These are phyloP conservation scores for Petrocephalus microphthalmus DNA, from an alignment of 2,113 vertebrate genomes.

Conservation along the genomic window DNA sequence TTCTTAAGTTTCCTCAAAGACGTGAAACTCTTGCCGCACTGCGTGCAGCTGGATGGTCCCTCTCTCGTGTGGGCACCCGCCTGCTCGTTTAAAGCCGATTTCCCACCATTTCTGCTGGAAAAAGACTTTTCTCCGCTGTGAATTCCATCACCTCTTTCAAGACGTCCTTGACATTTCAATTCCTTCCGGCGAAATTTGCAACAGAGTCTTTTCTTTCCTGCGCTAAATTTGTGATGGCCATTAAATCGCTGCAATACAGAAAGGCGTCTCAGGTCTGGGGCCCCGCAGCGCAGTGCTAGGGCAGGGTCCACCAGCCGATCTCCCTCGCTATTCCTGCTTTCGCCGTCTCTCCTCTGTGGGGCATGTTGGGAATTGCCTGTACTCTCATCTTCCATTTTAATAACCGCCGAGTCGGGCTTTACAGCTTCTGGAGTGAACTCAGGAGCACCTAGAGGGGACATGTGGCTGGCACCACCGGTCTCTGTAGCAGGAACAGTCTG, in stretches of 20 bases:
- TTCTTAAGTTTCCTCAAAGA: neutral
- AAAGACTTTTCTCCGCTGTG: neutral
- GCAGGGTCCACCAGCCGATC: neutral
- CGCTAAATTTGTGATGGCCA: neutral
- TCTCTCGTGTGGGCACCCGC: neutral
- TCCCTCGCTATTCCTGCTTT: neutral
- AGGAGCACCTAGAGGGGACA: neutral
- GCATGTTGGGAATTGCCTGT: neutral
- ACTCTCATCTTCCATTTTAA: neutral
- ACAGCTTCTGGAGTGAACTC: neutral
- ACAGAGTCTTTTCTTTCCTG: neutral
- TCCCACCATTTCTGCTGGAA: neutral
- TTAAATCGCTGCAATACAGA: neutral
- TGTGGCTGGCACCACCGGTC: neutral
- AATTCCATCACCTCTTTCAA: neutral
- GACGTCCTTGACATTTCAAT: neutral
- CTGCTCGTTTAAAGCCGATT: neutral
- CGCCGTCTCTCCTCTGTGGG: neutral
- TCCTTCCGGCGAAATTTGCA: conserved; percentile 13
- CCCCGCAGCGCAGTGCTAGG: too few species aligned
- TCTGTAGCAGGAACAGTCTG: neutral
- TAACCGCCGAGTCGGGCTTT: neutral
- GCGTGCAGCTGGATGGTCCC: neutral
- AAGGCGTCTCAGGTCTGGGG: neutral
- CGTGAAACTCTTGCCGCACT: conserved; percentile 10